phyloP scores from a whole-genome alignment of 2,797 vertebrate species.

The Clarias platycephalus region DNA sequence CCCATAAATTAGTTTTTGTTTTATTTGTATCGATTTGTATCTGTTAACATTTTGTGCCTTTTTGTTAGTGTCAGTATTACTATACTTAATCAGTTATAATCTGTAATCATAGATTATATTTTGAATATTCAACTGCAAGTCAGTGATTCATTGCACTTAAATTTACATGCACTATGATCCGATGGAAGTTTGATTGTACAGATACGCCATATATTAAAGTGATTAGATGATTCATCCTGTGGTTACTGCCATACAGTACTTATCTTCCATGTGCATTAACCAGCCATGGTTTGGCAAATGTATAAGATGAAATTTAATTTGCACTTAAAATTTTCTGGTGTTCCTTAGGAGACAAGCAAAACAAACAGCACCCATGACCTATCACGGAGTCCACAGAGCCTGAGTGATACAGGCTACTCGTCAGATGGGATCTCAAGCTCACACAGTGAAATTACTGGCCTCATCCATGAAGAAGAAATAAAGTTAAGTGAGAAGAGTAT shows the following conservation, averaged over 20 bases:
- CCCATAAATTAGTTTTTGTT: background rate
- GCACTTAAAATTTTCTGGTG: slow-evolving; percentile 33
- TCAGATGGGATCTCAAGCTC: slow-evolving; percentile 97
- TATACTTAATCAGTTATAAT: background rate
- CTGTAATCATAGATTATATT: background rate
- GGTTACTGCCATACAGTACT: background rate
- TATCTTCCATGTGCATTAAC: background rate
- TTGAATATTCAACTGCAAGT: background rate
- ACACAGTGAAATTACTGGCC: slow-evolving; percentile 95
- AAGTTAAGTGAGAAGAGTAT: slow-evolving; percentile 88
- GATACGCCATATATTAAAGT: background rate
- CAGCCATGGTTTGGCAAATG: background rate
- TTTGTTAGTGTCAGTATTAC: background rate
- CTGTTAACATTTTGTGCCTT: background rate
- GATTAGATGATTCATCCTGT: background rate
- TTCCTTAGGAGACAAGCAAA: slow-evolving; percentile 82
- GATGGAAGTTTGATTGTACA: background rate
- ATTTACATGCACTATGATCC: background rate
- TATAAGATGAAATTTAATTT: slow-evolving; percentile 39
- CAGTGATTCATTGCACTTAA: background rate
- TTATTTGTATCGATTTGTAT: background rate
- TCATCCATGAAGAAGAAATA: slow-evolving; percentile 94
- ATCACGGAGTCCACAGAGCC: slow-evolving; percentile 95
- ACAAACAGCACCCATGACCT: slow-evolving; percentile 88
- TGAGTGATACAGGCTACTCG: slow-evolving; percentile 97